Base-by-base conservation (phyloP, 1,140 invertebrate species). In the Ladona fulva region DNA sequence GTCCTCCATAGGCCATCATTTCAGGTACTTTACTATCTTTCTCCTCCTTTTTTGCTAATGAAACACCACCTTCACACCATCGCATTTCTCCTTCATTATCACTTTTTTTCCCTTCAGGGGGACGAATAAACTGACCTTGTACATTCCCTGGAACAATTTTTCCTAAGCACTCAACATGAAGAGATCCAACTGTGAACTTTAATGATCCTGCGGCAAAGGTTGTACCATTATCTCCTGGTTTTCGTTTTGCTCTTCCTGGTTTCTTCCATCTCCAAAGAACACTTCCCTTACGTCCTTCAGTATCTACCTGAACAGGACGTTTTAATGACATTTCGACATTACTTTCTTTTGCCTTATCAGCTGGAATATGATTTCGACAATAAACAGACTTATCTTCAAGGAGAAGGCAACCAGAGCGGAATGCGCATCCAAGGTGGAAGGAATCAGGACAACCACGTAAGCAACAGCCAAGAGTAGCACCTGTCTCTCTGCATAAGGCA, bases 381-480 rank as follows among this genome's bases (percentile, higher is more conserved):
- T 92, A 97, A 42, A 97, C 91, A 78, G 92, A 93, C 85, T 96
- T 97, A 82, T 97, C 94, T 74, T 93, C 91, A 81, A 95, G 90
- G 81, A 95, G 94, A 25, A 89, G 87, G 82, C 93, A 92, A 76
- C 89, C 89, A 14, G 89, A 86, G 81, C 89, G 90, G 77, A 91
- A 86, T 16, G 96, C 96, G 86, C 97, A 98, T 16, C 90, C 88
- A 86, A 96, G 97, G 85, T 98, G 97, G 86, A 92, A 97, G 75
- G 95, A 95, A 81, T 92, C 91, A 77, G 89, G 90, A 82, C 96
- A 98, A 77, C 92, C 92, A 81, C 92, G 91, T n/a, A 91, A 90
- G 84, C 95, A 97, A 83, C 97, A 98, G 0, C 95, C 95, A 7
- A 98, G 91, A 80, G 93, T 97, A 6, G 96, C 96, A 14, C 97